These are phyloP conservation scores for Colius striatus DNA, from an alignment of 2,113 vertebrate species.

Conservation along the genomic window DNA sequence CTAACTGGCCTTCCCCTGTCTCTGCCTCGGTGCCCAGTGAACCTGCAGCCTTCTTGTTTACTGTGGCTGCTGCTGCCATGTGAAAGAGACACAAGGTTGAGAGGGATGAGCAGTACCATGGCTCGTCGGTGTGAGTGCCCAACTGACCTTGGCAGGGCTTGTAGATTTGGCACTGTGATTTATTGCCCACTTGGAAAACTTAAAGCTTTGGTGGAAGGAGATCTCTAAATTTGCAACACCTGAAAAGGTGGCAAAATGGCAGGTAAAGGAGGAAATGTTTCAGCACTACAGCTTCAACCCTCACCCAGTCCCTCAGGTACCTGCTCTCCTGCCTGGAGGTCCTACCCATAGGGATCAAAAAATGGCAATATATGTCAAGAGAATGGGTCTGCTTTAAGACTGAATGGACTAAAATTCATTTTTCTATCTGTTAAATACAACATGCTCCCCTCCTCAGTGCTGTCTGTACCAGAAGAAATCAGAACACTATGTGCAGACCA, in stretches of 20 bases:
- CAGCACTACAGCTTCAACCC: neutral
- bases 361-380: neutral
- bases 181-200: neutral
- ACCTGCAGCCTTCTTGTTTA: neutral
- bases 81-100: neutral
- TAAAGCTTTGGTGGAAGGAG: neutral
- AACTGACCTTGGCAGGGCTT: neutral
- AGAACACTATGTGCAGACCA: neutral
- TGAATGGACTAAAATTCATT: neutral
- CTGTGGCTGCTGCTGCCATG: neutral
- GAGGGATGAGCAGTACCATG: neutral
- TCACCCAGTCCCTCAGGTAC: neutral
- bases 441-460: neutral
- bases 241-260: neutral
- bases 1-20: constrained; percentile 13
- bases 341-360: accelerated
- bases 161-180: neutral
- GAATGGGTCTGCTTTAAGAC: neutral
- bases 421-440: neutral
- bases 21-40: neutral
- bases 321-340: neutral
- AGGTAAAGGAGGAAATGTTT: neutral
- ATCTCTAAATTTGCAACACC: neutral
- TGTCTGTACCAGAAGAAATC: neutral
- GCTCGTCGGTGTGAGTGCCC: accelerated